Evolutionary conservation across 2,797 vertebrate species (phyloP).

Genomic region (Synaphobranchus kaupii): DNA sequence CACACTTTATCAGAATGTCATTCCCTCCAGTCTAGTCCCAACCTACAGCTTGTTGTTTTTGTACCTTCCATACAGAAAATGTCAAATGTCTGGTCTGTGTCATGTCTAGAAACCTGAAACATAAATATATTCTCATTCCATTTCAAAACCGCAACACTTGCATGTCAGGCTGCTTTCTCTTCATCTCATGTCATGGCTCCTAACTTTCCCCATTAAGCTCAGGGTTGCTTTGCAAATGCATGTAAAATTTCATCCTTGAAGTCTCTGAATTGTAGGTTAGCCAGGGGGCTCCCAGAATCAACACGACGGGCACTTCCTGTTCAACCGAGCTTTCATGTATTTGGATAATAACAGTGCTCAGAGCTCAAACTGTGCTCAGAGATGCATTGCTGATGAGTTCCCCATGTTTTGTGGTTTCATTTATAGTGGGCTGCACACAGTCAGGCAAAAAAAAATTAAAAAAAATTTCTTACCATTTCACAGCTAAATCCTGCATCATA

Average conservation of each 20-base stretch:
- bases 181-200: neutral
- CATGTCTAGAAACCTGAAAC: too few species aligned
- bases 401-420: too few species aligned
- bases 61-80: neutral
- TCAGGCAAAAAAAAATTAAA: too few species aligned
- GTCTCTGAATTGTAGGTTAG: neutral
- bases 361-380: neutral
- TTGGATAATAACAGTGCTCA: neutral
- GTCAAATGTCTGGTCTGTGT: neutral
- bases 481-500: too few species aligned
- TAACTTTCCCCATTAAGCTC: neutral
- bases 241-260: neutral
- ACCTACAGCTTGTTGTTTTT: neutral
- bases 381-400: neutral
- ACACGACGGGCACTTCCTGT: neutral
- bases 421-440: too few species aligned
- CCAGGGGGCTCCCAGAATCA: neutral
- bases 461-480: too few species aligned
- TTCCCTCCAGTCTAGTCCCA: neutral
- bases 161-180: neutral
- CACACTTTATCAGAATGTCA: neutral
- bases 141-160: too few species aligned
- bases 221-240: neutral
- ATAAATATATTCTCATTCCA: too few species aligned
- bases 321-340: neutral